phyloP scores from a whole-genome alignment of 2,797 vertebrate genomes.

The Tokudaia muenninki region DNA sequence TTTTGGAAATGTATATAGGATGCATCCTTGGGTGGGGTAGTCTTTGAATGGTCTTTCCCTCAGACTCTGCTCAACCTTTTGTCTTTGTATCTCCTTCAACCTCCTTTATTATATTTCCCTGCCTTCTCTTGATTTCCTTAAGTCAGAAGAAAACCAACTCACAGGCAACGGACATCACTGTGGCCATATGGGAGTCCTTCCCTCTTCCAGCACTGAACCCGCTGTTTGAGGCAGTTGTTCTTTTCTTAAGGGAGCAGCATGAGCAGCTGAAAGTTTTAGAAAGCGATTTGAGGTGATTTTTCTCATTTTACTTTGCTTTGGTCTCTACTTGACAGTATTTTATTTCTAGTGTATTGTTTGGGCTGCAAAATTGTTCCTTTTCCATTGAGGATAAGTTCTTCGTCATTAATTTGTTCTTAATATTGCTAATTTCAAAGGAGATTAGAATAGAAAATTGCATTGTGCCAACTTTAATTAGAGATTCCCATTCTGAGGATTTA shows the following conservation, averaged over 20 bases:
- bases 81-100: neutral
- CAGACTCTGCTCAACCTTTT: no score
- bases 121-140: neutral
- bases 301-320: neutral
- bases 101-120: neutral
- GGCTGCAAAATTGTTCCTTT: neutral
- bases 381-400: slow-evolving; percentile 17
- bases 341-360: slow-evolving; percentile 10
- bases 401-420: slow-evolving; percentile 53
- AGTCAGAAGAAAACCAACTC: neutral
- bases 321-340: neutral
- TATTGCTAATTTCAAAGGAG: slow-evolving; percentile 13
- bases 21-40: no score
- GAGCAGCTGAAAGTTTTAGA: neutral
- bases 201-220: neutral
- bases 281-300: neutral
- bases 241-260: neutral
- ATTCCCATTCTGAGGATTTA: slow-evolving; percentile 41
- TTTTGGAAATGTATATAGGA: no score
- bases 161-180: neutral
- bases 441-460: slow-evolving; percentile 51
- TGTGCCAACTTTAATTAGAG: slow-evolving; percentile 25
- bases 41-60: no score
- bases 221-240: neutral
- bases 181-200: neutral